Evolutionary conservation across 1,140 invertebrate species (phyloP).

Genomic region (Drosophila arawakana): DNA sequence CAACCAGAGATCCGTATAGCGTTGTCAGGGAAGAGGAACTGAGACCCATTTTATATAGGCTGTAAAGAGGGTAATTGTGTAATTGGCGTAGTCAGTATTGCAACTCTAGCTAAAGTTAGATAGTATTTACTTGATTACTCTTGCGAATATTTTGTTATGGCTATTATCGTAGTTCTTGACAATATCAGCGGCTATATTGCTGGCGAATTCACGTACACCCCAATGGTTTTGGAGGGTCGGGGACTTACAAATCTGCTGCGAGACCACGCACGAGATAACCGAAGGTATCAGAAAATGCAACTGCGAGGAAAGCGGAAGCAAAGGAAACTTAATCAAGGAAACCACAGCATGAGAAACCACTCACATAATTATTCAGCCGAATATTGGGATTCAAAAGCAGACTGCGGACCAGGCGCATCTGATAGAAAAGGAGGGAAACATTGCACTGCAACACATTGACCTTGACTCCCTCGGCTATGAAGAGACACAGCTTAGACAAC

Average conservation of each 20-base stretch:
- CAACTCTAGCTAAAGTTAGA: background rate
- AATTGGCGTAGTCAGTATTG: background rate
- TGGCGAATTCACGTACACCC: conserved; percentile 47
- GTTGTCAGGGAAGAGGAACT: conserved; percentile 17
- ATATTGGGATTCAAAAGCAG: conserved; percentile 31
- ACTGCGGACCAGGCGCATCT: conserved; percentile 53
- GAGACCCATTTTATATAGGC: conserved; percentile 33
- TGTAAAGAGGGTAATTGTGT: conserved; percentile 11
- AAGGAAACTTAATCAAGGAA: background rate
- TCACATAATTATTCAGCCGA: conserved; percentile 44
- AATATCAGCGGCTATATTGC: conserved; percentile 44
- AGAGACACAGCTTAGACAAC: conserved; percentile 22
- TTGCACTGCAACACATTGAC: conserved; percentile 33
- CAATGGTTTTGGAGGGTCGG: conserved; percentile 31
- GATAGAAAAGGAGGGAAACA: conserved; percentile 27
- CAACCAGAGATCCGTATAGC: conserved; percentile 50
- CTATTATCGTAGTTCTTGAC: conserved; percentile 11
- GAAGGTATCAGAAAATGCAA: conserved; percentile 52
- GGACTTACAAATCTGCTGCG: background rate
- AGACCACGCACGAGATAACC: conserved; percentile 42
- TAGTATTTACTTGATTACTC: conserved; percentile 41
- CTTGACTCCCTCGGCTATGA: conserved; percentile 32
- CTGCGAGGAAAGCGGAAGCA: conserved; percentile 15
- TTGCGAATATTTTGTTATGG: conserved; percentile 21
- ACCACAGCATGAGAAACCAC: conserved; percentile 4